phyloP scores from a whole-genome alignment of 2,113 vertebrate species.

The Bos indicus region DNA sequence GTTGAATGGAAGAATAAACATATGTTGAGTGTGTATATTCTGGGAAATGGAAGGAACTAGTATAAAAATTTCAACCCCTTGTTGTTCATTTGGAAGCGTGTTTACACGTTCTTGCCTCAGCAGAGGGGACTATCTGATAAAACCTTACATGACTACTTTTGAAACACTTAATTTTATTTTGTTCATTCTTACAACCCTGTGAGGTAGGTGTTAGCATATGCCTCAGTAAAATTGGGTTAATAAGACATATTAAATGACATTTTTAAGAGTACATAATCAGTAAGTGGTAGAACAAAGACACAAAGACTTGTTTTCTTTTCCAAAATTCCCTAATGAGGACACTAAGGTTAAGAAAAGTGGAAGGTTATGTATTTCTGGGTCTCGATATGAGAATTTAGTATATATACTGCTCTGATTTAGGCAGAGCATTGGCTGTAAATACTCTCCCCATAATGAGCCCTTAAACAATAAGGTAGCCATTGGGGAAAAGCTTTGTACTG shows the following conservation, averaged over 20 bases:
- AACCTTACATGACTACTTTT: neutral
- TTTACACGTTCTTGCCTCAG: neutral
- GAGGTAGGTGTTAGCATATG: neutral
- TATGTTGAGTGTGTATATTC: neutral
- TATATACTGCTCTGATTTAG: neutral
- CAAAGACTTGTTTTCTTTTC: neutral
- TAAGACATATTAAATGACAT: neutral
- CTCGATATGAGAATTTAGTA: neutral
- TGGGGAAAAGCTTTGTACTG: neutral
- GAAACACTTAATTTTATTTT: neutral
- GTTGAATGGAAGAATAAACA: neutral
- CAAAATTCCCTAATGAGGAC: neutral
- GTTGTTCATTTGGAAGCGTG: neutral
- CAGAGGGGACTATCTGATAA: neutral
- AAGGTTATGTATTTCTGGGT: neutral
- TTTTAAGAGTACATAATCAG: neutral
- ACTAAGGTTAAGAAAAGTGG: neutral
- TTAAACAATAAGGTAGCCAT: neutral
- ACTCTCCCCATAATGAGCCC: neutral
- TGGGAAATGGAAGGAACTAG: neutral
- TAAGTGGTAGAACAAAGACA: neutral
- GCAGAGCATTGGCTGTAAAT: neutral
- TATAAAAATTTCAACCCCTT: neutral
- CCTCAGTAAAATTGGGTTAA: neutral
- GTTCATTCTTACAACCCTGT: neutral